Evolutionary conservation across 2,797 vertebrate genomes (phyloP), one percentile per base, ranked within the genome.

Genomic region (Pangasius krempfi): DNA sequence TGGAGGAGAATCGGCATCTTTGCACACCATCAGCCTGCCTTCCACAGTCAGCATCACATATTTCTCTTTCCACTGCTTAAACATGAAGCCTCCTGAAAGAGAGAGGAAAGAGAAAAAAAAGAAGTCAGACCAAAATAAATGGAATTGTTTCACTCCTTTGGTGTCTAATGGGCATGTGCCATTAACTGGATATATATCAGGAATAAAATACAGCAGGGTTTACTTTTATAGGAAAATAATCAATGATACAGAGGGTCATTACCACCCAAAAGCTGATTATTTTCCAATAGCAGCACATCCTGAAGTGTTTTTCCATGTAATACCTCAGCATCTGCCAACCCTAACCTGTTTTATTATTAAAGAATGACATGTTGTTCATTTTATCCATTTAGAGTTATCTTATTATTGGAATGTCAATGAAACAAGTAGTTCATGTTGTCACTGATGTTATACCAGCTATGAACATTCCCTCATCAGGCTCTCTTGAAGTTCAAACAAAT

Each of bases 41-140:
- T 97, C 96, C 89, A 94, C 73, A 0, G 95, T 96, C 87, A 97
- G 93, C 3, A 96, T 93, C 0, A 97, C 91, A 87, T 95, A 97
- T 84, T 95, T 95, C 93, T 97, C 96, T 91, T 97, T 97, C 97
- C 97, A 97, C 91, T 97, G 96, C 91, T 97, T 97, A 16, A 97
- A 97, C 94, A 97, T 94, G 90, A 97, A 97, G 27, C 97, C 97
- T 0, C 96, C 97, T 97, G 88, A 68, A 5, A 72, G 27, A 76
- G 27, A 88, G 44, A 87, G 6, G 4, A 50, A 22, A 64, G 12
- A 66, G 16, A 10, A 5, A 87, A 50, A 30, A 44, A 18, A 50
- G 5, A 52, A 12, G 44, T 52, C 22, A 25, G 20, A 12, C 18
- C 20, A 73, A 73, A 27, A 75, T 27, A 10, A 40, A 73, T 44